Evolutionary conservation across 2,797 vertebrate species (phyloP).

Genomic region (Siniperca undulata): DNA sequence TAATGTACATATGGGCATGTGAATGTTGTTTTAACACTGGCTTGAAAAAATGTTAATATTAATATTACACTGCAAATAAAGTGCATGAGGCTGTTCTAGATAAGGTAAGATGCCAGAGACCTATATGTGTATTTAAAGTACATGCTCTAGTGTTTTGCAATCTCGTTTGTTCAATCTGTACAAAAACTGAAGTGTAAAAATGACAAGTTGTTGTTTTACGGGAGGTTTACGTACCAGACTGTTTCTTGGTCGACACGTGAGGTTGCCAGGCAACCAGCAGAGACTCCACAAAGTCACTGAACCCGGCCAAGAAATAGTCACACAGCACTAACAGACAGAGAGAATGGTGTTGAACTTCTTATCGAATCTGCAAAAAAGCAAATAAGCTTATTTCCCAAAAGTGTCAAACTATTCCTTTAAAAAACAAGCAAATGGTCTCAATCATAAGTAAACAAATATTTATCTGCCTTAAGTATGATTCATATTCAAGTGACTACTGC

Average conservation of each 20-base stretch:
- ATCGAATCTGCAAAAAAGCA: not conserved
- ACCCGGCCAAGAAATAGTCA: not conserved
- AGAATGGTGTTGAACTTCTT: not conserved
- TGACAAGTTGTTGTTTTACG: not conserved
- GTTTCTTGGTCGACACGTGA: not conserved
- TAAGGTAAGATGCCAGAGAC: not conserved
- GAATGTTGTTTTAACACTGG: not conserved
- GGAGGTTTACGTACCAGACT: too few species aligned
- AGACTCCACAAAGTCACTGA: not conserved
- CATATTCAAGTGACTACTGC: not conserved
- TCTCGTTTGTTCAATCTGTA: not conserved
- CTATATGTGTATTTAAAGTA: not conserved
- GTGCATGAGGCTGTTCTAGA: not conserved
- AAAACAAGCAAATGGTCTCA: not conserved
- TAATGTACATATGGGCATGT: too few species aligned
- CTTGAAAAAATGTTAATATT: not conserved
- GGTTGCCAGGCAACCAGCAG: not conserved
- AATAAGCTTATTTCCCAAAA: not conserved
- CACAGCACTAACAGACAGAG: not conserved
- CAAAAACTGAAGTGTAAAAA: not conserved
- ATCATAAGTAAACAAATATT: not conserved
- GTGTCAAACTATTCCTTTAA: not conserved
- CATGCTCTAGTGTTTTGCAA: not conserved
- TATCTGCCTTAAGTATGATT: not conserved
- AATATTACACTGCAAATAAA: not conserved